Percentiles rank a stretch among this genome's conserved stretches.
Evolutionary conservation across 2,888 invertebrate genomes (phyloP).

Genomic region (Incurvaria masculella): DNA sequence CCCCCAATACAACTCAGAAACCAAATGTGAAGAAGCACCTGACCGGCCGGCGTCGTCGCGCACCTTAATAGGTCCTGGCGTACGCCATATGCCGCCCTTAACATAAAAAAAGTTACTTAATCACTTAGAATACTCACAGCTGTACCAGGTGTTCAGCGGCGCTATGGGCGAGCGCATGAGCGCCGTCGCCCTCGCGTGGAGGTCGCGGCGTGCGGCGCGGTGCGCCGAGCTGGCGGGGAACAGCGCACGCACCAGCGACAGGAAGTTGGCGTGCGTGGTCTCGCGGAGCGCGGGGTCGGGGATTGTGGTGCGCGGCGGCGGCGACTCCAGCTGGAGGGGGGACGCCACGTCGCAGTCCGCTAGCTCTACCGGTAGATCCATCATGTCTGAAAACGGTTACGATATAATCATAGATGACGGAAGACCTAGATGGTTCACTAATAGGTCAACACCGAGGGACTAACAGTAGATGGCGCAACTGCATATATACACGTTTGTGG

Average conservation of each 20-base stretch:
- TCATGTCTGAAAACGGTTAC: slow-evolving; percentile 57
- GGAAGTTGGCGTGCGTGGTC: slow-evolving; percentile 81
- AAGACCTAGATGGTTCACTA: too few relatives aligned
- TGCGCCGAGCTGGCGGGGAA: slow-evolving; percentile 84
- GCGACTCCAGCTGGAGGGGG: slow-evolving; percentile 29
- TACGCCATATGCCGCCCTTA: too few relatives aligned
- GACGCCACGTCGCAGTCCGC: slow-evolving; percentile 60
- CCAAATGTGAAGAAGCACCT: too few relatives aligned
- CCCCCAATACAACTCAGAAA: too few relatives aligned
- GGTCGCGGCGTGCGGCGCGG: slow-evolving; percentile 71
- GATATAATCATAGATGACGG: too few relatives aligned
- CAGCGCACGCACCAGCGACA: slow-evolving; percentile 83
- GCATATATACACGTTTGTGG: too few relatives aligned
- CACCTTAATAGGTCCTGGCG: too few relatives aligned
- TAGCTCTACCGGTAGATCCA: slow-evolving; percentile 72
- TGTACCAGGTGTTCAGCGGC: slow-evolving; percentile 79
- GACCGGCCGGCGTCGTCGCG: too few relatives aligned
- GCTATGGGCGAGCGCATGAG: slow-evolving; percentile 81
- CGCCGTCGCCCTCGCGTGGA: slow-evolving; percentile 68
- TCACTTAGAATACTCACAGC: too few relatives aligned
- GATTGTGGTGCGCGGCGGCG: slow-evolving; percentile 19
- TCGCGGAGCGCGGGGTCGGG: slow-evolving; percentile 61
- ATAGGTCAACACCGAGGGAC: too few relatives aligned
- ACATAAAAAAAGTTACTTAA: too few relatives aligned
- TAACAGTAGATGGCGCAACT: too few relatives aligned